Evolutionary conservation across 2,888 invertebrate genomes (phyloP), one percentile per base, ranked within the genome.

Genomic region (Troides oblongomaculatus): DNA sequence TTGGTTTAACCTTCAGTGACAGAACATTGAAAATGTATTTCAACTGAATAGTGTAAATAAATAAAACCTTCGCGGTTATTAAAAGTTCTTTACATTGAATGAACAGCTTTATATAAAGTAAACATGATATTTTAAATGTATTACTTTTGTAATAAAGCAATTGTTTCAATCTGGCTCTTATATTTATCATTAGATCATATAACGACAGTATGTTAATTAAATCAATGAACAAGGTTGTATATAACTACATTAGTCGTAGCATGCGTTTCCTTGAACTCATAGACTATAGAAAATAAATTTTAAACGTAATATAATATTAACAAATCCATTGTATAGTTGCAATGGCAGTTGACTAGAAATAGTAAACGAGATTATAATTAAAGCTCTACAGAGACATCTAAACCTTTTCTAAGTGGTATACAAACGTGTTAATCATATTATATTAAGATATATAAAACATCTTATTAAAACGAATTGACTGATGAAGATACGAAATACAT

Each of bases 181-280:
- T 62, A 50, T 50, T 63, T 58, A 57, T 63, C 46, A 58, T 46
- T 62, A 46, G 39, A 58, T 68, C 68, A 68, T 57, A 62, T 62
- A 63, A 62, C 56, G 46, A 14, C 30, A 46, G 53, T 66, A 62
- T 62, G 57, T 25, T 62, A 58, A 68, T 62, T 62, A 21, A 68
- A 62, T 62, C 46, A 68, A 50, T 63, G 62, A 58, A 63, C 62
- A 68, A 68, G 62, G 57, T 68, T 63, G 50, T 21, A 68, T 68
- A 58, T 63, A 58, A 68, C 68, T 68, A 63, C 46, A 46, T 67
- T 46, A 43, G 23, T 30, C 18, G 46, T 58, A 46, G 50, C 46
- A 14, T 58, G 63, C 62, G 62, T 67, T 62, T 62, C 57, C 57
- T 57, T 43, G 10, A 53, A 18, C 5, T 53, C 2, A 5, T 50